These are phyloP conservation scores for Hetaerina titia DNA, from an alignment of 2,888 invertebrate species.

Conservation along the genomic window DNA sequence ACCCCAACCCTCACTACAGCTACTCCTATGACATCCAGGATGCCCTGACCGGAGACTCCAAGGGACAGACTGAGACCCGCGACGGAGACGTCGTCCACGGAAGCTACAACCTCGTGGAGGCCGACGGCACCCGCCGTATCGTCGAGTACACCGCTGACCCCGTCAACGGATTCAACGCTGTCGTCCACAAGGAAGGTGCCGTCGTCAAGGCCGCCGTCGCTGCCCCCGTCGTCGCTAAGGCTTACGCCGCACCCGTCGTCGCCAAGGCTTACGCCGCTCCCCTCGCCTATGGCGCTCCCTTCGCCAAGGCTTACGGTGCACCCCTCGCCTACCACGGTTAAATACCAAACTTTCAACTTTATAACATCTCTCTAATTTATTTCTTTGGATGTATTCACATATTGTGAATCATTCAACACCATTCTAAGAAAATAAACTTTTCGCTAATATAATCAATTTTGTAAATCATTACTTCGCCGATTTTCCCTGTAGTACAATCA, in stretches of 20 bases:
- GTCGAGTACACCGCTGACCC: slow-evolving; percentile 69
- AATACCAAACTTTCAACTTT: slow-evolving; percentile 14
- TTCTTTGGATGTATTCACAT: slow-evolving; percentile 50
- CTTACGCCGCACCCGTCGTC: slow-evolving; percentile 55
- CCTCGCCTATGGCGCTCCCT: slow-evolving; percentile 68
- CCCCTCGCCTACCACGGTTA: slow-evolving; percentile 65
- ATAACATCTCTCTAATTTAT: not conserved
- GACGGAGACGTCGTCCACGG: slow-evolving; percentile 68
- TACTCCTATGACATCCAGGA: slow-evolving; percentile 67
- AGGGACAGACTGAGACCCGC: slow-evolving; percentile 67
- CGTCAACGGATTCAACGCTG: slow-evolving; percentile 69
- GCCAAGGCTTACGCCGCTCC: slow-evolving; percentile 62
- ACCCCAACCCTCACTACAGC: slow-evolving; percentile 69
- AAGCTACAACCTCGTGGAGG: slow-evolving; percentile 60
- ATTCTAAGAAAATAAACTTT: slow-evolving; percentile 45
- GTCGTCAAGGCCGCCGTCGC: slow-evolving; percentile 60
- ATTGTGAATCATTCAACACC: slow-evolving; percentile 48
- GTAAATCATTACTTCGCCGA: not conserved
- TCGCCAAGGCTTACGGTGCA: slow-evolving; percentile 56
- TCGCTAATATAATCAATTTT: not conserved
- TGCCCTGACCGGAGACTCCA: slow-evolving; percentile 68
- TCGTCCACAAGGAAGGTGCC: slow-evolving; percentile 66
- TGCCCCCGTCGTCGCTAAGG: slow-evolving; percentile 21
- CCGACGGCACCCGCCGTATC: slow-evolving; percentile 68
- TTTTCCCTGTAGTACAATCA: too few relatives aligned